A percentile compares a stretch with the other conserved stretches of the same genome.
Evolutionary conservation across 2,888 invertebrate genomes (phyloP).

Genomic region (Melolontha melolontha): DNA sequence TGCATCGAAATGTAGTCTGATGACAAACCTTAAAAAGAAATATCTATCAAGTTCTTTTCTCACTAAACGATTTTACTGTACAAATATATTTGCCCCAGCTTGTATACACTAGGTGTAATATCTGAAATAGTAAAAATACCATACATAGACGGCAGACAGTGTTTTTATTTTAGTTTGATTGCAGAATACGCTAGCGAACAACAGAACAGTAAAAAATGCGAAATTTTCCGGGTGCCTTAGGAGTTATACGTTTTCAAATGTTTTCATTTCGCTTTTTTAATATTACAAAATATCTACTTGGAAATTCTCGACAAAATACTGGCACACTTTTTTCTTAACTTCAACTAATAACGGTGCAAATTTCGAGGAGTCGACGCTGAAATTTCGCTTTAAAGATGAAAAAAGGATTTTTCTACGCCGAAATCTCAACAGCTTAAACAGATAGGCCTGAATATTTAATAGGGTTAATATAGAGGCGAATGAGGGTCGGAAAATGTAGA

Average conservation of each 20-base stretch:
- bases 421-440: constrained; percentile 36
- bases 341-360: constrained; percentile 11
- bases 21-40: too few relatives aligned
- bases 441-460: constrained; percentile 40
- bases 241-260: constrained; percentile 21
- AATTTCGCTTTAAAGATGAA: constrained; percentile 20
- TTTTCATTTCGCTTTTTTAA: constrained; percentile 28
- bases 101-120: too few relatives aligned
- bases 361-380: constrained; percentile 9
- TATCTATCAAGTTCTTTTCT: too few relatives aligned
- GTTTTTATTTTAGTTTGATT: too few relatives aligned
- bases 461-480: constrained; percentile 29
- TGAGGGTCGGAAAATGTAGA: constrained; percentile 24
- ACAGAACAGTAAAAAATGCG: too few relatives aligned
- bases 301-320: constrained; percentile 23
- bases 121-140: too few relatives aligned
- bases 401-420: constrained; percentile 19
- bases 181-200: too few relatives aligned
- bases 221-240: too few relatives aligned
- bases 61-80: too few relatives aligned
- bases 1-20: too few relatives aligned
- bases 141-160: too few relatives aligned
- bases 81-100: too few relatives aligned
- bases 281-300: constrained; percentile 11
- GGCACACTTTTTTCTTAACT: constrained; percentile 31